Evolutionary conservation across 64 coral and sea anemone genomes (phyloP).

Genomic region (Montipora sp.): DNA sequence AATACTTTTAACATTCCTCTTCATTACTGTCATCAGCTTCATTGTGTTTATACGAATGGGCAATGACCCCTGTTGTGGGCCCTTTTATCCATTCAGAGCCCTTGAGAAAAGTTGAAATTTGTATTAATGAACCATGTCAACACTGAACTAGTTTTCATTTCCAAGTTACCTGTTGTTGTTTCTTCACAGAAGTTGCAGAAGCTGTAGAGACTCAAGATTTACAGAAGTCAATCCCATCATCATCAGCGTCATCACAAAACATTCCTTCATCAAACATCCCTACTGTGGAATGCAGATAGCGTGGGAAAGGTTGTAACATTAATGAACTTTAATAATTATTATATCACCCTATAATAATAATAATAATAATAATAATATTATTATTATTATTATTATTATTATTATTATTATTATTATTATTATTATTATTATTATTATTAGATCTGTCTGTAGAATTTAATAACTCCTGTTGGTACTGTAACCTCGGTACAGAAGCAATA

Average conservation of each 20-base stretch:
- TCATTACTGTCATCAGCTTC: too few species aligned
- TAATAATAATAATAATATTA: too few species aligned
- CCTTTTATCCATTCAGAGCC: too few species aligned
- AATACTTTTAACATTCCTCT: too few species aligned
- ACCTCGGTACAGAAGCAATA: not conserved
- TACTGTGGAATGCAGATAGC: slow-evolving; percentile 81
- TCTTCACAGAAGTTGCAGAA: slow-evolving; percentile 36
- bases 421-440: too few species aligned
- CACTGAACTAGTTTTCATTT: not conserved
- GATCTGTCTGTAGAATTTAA: not conserved
- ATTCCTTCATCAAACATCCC: slow-evolving; percentile 58
- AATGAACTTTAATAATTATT: not conserved
- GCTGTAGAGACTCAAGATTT: slow-evolving; percentile 38
- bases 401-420: too few species aligned
- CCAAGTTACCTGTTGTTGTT: not conserved
- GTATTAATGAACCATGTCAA: too few species aligned
- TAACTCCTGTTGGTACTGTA: not conserved
- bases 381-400: too few species aligned
- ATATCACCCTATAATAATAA: not conserved
- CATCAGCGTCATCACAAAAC: slow-evolving; percentile 48
- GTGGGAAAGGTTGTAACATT: not conserved
- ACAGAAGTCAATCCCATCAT: slow-evolving; percentile 55
- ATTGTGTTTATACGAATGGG: too few species aligned
- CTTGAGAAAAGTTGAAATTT: too few species aligned
- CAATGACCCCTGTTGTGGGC: too few species aligned